A percentile compares a stretch with the other conserved stretches of the same genome.
Evolutionary conservation across 2,797 vertebrate genomes (phyloP).

Genomic region (Pantherophis alleghaniensis): DNA sequence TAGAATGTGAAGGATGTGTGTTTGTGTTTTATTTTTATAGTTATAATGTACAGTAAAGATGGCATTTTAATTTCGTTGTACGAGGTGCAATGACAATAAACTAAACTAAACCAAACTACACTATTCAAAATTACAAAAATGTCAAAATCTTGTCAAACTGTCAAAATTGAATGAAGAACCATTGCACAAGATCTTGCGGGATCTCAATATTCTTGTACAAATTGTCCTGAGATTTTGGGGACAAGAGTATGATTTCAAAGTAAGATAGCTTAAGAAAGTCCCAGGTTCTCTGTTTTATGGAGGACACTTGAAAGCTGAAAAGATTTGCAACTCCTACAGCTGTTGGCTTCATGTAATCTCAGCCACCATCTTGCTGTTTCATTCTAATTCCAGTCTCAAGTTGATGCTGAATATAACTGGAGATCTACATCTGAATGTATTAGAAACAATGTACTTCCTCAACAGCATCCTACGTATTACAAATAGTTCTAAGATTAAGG

Average conservation of each 20-base stretch:
- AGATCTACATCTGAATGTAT: not conserved
- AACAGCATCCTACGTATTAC: not conserved
- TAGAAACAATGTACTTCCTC: not conserved
- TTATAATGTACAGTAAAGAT: no score
- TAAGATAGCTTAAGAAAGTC: not conserved
- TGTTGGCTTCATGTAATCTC: not conserved
- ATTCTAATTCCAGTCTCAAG: not conserved
- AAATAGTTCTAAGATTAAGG: not conserved
- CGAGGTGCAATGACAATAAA: no score
- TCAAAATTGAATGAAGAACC: not conserved
- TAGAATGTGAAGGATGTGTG: no score
- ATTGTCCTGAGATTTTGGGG: not conserved
- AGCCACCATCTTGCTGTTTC: not conserved
- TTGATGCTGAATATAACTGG: not conserved
- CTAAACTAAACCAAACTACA: no score
- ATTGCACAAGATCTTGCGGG: not conserved
- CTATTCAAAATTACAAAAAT: not conserved
- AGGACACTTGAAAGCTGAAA: not conserved
- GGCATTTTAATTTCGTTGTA: no score
- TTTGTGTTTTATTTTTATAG: no score
- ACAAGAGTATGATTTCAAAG: not conserved
- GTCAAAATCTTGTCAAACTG: not conserved
- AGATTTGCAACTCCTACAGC: not conserved
- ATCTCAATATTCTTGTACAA: not conserved
- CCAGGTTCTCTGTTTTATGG: not conserved